Base-by-base conservation (phyloP, 2,113 vertebrate genomes). In the Ctenomys sociabilis region DNA sequence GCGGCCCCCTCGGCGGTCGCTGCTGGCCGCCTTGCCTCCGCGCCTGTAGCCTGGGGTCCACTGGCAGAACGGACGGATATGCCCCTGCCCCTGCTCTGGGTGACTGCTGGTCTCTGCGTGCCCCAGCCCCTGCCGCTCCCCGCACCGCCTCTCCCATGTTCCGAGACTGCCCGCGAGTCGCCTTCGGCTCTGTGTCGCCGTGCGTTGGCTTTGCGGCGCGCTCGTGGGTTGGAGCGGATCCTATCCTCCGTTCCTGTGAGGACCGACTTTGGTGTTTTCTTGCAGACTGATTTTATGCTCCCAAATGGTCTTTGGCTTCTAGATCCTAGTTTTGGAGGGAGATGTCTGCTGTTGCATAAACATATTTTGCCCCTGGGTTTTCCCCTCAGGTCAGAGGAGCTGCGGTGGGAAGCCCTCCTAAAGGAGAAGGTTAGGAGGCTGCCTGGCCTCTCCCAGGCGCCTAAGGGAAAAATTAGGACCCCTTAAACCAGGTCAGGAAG, bases 301-400 rank as follows among this genome's bases (percentile, higher is more conserved):
- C 84, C 32, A 68, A 93, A 73, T 89, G 61, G 59, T 91, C 81
- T 96, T n/a, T 85, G 0, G 63, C n/a, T 93, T 89, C 57, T 82
- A 30, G 12, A 90, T 52, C 24, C 87, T 45, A 73, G 49, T 43
- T 24, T 70, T 61, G 40, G 11, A 30, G 21, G 24, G 57, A 85
- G 19, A 9, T 30, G 94, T 85, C 40, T 92, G 93, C 90, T 88
- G 13, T 59, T 93, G 49, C 66, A 40, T 84, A 77, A 81, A 96
- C 95, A 78, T 77, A 77, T 85, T 94, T 94, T 40, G 26, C 88
- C 78, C 86, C 70, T 88, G 88, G 72, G 90, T 96, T 96, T 96
- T 94, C 80, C 21, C 0, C 68, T 40, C 78, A 86, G 80, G 57
- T 90, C 49, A 85, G 40, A 92, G 45, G 26, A 64, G 78, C 35